Conservation (phyloP, 2,888 invertebrate species). For the Erebia ligea region DNA sequence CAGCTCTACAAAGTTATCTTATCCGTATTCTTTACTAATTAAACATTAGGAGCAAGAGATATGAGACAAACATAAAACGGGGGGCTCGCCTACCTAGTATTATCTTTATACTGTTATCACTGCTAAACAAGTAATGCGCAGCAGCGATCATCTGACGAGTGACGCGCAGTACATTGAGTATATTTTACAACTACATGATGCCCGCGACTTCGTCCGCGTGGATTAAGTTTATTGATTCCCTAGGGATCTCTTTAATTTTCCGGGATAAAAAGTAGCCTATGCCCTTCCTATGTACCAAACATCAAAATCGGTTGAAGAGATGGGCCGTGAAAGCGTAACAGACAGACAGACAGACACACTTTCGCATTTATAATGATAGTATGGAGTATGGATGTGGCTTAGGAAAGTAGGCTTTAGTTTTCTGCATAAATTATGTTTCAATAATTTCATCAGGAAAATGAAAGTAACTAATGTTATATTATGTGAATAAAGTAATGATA, state of each 20-base stretch:
- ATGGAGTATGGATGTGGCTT: too few species aligned
- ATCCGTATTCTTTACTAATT: constrained; percentile 50
- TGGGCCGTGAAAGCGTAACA: too few species aligned
- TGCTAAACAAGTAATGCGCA: constrained; percentile 48
- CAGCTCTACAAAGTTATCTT: constrained; percentile 42
- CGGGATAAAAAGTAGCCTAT: too few species aligned
- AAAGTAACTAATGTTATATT: too few species aligned
- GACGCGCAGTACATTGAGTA: constrained; percentile 24
- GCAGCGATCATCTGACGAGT: constrained; percentile 33
- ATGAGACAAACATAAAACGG: constrained; percentile 50
- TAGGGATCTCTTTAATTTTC: too few species aligned
- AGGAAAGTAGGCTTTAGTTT: constrained; percentile 25
- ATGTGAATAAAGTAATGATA: constrained; percentile 17
- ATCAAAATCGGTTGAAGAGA: too few species aligned
- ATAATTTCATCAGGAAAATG: constrained; percentile 30
- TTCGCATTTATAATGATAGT: too few species aligned
- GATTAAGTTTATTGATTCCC: too few species aligned
- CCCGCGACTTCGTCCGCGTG: too few species aligned
- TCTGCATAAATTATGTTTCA: constrained; percentile 16
- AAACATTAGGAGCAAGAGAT: constrained; percentile 52
- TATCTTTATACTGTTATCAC: constrained; percentile 48
- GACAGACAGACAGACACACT: too few species aligned
- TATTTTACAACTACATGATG: constrained; percentile 29
- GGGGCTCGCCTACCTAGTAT: constrained; percentile 54
- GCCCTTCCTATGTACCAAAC: too few species aligned